A percentile compares a stretch with the other conserved stretches of the same genome.
These are phyloP conservation scores for Metridium senile DNA, from an alignment of 92 coral and sea anemone genomes.

Conservation along the genomic window DNA sequence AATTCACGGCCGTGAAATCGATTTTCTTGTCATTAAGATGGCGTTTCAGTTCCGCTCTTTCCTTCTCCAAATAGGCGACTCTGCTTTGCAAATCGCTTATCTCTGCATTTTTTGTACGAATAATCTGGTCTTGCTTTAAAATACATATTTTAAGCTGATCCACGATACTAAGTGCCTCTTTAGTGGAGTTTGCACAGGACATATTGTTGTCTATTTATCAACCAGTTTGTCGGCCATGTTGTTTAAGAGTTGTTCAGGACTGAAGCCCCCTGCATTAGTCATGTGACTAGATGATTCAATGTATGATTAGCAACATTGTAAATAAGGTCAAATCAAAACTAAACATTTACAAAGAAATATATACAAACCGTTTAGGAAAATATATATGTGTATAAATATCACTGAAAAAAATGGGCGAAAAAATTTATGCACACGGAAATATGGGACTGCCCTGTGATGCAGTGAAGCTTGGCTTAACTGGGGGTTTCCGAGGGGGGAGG, in stretches of 20 bases:
- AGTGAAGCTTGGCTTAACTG: too few relatives aligned
- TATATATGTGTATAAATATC: too few relatives aligned
- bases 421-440: too few relatives aligned
- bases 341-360: too few relatives aligned
- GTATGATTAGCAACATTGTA: too few relatives aligned
- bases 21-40: slow-evolving; percentile 23
- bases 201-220: slow-evolving; percentile 24
- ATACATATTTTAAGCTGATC: slow-evolving; percentile 71
- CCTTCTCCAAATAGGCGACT: slow-evolving; percentile 63
- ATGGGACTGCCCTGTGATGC: too few relatives aligned
- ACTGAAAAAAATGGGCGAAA: too few relatives aligned
- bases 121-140: slow-evolving; percentile 79
- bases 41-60: slow-evolving; percentile 66
- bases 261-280: background rate
- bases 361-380: too few relatives aligned
- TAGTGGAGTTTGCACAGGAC: slow-evolving; percentile 70
- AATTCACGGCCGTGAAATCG: slow-evolving; percentile 17
- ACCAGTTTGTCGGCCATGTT: slow-evolving; percentile 51
- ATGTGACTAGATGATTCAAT: background rate
- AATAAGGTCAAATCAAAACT: too few relatives aligned
- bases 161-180: slow-evolving; percentile 70
- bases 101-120: slow-evolving; percentile 65
- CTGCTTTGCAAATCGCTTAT: slow-evolving; percentile 37
- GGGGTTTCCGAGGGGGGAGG: too few relatives aligned
- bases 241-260: slow-evolving; percentile 27